Base-by-base conservation (phyloP, 2,888 invertebrate genomes). In the Mesorhabditis sp. region DNA sequence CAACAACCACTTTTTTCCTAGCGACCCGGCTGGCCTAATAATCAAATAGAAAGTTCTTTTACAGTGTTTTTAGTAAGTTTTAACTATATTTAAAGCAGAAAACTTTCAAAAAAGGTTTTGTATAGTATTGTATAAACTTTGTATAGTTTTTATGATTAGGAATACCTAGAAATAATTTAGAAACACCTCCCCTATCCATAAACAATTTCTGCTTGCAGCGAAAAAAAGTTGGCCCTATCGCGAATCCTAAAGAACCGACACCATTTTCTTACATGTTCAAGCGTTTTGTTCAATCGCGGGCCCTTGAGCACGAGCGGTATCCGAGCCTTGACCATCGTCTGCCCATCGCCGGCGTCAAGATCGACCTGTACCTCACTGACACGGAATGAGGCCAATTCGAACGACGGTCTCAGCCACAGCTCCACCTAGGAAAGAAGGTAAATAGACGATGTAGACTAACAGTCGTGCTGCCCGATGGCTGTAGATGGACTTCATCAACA, bases 251-350 rank as follows among this genome's bases (percentile, higher is more conserved):
- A 44, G 43, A 4, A 42, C 4, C 42, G 13, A 4, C 7, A 43
- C 5, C 1, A 10, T 43, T 44, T 66, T 66, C 4, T n/a, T 7
- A 76, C 77, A 72, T 79, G 76, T 65, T 78, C 76, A 15, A 70
- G 42, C 5, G 73, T 77, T 45, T 75, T 75, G 62, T 77, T 80
- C 62, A 80, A 67, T 41, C 80, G 70, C 66, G 73, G 74, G n/a
- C 80, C 80, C n/a, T 67, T 64, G 41, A 73, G 68, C 43, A 68
- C 71, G 41, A 80, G 45, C 13, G 70, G 70, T 13, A 77, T 67
- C 43, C 64, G 62, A 5, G 73, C 75, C 4, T 13, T 4, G 10
- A 73, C 67, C 7, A 10, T 28, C 64, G 69, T 67, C 58, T 71
- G 61, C 41, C 66, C 45, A 6, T 75, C 72, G 0, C 71, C 67